These are phyloP conservation scores for Hippocampus barbouri DNA, from an alignment of 2,113 vertebrate species.

Conservation along the genomic window DNA sequence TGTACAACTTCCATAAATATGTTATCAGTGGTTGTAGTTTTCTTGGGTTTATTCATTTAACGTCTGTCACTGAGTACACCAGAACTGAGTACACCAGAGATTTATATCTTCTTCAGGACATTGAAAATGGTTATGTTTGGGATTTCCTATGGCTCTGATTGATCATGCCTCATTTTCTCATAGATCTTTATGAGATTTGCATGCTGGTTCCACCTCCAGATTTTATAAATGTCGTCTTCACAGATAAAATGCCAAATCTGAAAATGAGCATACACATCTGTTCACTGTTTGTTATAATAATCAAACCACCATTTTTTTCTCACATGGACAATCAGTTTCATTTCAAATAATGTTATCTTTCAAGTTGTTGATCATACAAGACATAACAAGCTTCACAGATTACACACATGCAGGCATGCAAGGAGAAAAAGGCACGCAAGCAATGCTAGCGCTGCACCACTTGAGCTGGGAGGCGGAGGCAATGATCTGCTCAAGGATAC, in stretches of 20 bases:
- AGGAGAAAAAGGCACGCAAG: neutral
- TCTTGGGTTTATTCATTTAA: neutral
- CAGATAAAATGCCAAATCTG: neutral
- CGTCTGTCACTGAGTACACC: neutral
- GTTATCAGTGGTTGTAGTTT: neutral
- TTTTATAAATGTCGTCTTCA: neutral
- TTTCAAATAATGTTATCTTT: too few species aligned
- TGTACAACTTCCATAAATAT: neutral
- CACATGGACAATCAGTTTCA: too few species aligned
- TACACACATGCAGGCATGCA: neutral
- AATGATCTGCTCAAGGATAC: too few species aligned
- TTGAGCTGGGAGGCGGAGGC: too few species aligned
- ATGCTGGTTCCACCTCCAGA: neutral
- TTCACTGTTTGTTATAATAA: neutral
- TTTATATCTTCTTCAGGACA: neutral
- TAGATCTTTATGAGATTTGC: neutral
- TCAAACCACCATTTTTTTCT: neutral
- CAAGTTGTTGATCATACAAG: too few species aligned
- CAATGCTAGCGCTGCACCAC: too few species aligned
- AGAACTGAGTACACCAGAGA: neutral
- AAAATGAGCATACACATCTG: neutral
- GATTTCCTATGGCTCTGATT: neutral
- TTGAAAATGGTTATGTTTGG: neutral
- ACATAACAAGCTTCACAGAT: neutral
- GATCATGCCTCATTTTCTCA: neutral